Base-by-base conservation (phyloP, 2,888 invertebrate species). In the Palloptera scutellata region DNA sequence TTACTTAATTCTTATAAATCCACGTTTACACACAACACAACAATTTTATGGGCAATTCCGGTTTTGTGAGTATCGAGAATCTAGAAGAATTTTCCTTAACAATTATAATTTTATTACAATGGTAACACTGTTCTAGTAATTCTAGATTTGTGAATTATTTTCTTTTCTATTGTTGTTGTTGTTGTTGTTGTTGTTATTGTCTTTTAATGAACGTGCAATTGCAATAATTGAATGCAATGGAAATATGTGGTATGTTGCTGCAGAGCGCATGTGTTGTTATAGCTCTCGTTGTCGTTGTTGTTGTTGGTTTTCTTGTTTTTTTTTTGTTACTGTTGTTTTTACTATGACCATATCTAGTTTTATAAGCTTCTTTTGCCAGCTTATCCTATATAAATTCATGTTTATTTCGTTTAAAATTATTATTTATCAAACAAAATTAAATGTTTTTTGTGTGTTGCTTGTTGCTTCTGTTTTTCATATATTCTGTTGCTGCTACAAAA, bases 311-410 rank as follows among this genome's bases (percentile, higher is more conserved):
- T 43, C 1, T 19, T 42, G 5, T 15, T 17, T 20, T n/a, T 20
- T 43, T 60, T n/a, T 45, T 19, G 58, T 57, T 60, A 43, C 59
- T 60, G 65, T 65, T 60, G 41, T 60, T 60, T n/a, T 54, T 48
- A 48, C 9, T n/a, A 48, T 15, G 48, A 13, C 9, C 48, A 11
- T 15, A 48, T 48, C 48, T 48, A 48, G 48, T 48, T 48, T 48
- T 48, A 48, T 11, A 48, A 48, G 48, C 48, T 48, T 48, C 6
- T n/a, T n/a, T n/a, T 48, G 8, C 48, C 1, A 15, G 15, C 5
- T 48, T 48, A n/a, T 48, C 9, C 45, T 13, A 13, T 15, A 11
- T 48, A 48, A 48, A 1, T n/a, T 5, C 48, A 48, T 48, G 5
- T 5, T 15, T 48, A 15, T 48, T 48, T 13, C 48, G 5, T 13